Evolutionary conservation across 2,797 vertebrate genomes (phyloP).

Genomic region (Martes flavigula): DNA sequence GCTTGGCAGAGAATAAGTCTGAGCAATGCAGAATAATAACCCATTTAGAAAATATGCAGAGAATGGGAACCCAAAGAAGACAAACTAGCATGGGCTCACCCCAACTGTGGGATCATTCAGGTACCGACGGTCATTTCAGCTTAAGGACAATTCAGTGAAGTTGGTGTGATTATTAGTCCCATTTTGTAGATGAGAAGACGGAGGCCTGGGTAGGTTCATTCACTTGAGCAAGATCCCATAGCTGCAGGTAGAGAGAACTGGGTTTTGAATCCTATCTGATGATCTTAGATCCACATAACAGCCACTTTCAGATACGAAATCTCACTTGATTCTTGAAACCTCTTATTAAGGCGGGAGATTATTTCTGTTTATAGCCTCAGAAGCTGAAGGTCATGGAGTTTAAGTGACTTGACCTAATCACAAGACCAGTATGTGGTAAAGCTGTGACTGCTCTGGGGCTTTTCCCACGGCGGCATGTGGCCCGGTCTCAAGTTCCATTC

Average conservation of each 20-base stretch:
- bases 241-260: background rate
- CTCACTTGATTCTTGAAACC: constrained; percentile 26
- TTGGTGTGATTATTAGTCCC: background rate
- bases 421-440: constrained; percentile 9
- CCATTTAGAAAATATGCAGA: background rate
- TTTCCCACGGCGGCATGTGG: background rate
- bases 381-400: constrained; percentile 33
- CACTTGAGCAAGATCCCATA: background rate
- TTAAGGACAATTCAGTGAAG: background rate
- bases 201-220: background rate
- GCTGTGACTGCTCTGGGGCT: constrained; percentile 4
- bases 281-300: background rate
- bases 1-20: constrained; percentile 13
- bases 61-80: background rate
- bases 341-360: constrained; percentile 26
- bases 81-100: background rate
- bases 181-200: background rate
- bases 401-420: background rate
- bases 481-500: background rate
- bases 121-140: background rate
- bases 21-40: background rate
- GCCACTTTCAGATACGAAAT: background rate
- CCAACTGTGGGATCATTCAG: background rate
- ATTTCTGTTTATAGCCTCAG: background rate
- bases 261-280: constrained; percentile 18